Evolutionary conservation across 2,797 vertebrate genomes (phyloP).

Genomic region (Lutjanus argentimaculatus): DNA sequence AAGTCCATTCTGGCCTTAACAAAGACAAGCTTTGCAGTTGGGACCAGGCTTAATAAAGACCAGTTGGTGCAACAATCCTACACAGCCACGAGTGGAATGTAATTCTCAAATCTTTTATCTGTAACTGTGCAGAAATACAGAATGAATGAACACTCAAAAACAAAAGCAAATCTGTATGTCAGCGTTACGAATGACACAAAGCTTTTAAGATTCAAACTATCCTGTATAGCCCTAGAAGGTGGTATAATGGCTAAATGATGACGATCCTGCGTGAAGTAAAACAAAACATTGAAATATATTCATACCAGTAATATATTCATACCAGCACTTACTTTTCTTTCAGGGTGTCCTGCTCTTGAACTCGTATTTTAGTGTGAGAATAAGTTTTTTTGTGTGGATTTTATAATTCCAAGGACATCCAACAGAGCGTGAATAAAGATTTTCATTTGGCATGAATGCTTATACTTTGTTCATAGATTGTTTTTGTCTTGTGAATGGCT

Average conservation of each 20-base stretch:
- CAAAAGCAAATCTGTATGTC: too few species aligned
- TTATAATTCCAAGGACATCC: constrained; percentile 18
- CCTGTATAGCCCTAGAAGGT: too few species aligned
- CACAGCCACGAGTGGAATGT: too few species aligned
- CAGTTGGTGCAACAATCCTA: too few species aligned
- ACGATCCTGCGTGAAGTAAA: neutral
- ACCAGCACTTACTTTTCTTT: neutral
- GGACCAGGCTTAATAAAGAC: too few species aligned
- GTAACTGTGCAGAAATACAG: too few species aligned
- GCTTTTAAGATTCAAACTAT: too few species aligned
- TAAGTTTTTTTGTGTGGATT: neutral
- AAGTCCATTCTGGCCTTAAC: too few species aligned
- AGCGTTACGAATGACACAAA: too few species aligned
- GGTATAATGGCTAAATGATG: neutral
- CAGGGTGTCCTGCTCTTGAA: constrained; percentile 10
- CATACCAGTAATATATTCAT: constrained; percentile 2
- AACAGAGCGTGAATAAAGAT: constrained; percentile 25
- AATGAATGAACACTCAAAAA: too few species aligned
- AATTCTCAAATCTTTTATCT: too few species aligned
- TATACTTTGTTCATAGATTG: constrained; percentile 2
- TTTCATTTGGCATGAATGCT: constrained; percentile 12
- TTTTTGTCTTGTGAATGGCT: neutral
- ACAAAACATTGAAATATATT: constrained; percentile 17
- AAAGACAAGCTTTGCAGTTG: too few species aligned
- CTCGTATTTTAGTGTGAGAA: neutral